A percentile compares a stretch with the other conserved stretches of the same genome.
These are phyloP conservation scores for Cerastis leucographa DNA, from an alignment of 2,888 invertebrate genomes.

Conservation along the genomic window DNA sequence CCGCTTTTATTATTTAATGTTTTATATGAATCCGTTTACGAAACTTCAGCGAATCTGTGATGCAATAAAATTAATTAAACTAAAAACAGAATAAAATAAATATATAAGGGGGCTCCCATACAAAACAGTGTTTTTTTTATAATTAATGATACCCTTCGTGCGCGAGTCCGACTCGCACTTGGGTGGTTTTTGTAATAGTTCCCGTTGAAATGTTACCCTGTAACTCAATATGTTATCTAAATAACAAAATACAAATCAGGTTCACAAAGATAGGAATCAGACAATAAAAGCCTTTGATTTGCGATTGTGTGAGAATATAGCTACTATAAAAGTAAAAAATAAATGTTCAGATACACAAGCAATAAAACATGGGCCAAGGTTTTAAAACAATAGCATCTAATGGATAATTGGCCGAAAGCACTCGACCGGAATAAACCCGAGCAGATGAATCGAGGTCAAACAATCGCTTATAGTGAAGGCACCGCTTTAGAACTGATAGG, in stretches of 20 bases:
- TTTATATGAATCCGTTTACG: conserved; percentile 44
- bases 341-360: not conserved
- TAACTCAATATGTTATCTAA: not conserved
- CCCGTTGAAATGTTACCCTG: not conserved
- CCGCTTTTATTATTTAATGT: conserved; percentile 38
- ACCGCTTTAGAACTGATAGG: conserved; percentile 23
- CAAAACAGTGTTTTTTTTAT: too few relatives aligned
- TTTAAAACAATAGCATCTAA: conserved; percentile 48
- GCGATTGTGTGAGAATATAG: conserved; percentile 15
- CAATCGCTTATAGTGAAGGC: conserved; percentile 42
- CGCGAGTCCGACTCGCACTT: too few relatives aligned
- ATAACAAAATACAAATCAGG: not conserved
- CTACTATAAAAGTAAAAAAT: not conserved
- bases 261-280: conserved; percentile 16
- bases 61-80: conserved; percentile 41
- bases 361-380: conserved; percentile 49
- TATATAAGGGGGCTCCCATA: too few relatives aligned
- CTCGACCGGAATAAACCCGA: conserved; percentile 28
- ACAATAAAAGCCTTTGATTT: conserved; percentile 32
- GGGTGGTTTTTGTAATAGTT: not conserved
- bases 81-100: too few relatives aligned
- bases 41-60: conserved; percentile 33
- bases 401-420: conserved; percentile 37
- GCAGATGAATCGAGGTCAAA: conserved; percentile 29
- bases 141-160: too few relatives aligned